These are phyloP conservation scores for Phania funesta DNA, from an alignment of 2,888 invertebrate genomes.

Conservation along the genomic window DNA sequence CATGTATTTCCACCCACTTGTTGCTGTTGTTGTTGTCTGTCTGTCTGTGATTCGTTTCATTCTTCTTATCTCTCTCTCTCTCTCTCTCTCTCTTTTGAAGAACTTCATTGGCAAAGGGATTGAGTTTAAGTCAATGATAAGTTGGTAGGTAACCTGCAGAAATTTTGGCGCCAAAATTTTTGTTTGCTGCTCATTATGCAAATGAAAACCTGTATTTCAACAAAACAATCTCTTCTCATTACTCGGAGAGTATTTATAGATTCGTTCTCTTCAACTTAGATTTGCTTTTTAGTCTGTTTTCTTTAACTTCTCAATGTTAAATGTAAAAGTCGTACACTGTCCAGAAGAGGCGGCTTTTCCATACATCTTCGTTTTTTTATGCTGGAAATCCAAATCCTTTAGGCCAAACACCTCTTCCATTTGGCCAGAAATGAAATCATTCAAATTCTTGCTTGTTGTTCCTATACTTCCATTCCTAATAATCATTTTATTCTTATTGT, in stretches of 20 bases:
- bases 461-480: conserved; percentile 59
- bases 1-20: conserved; percentile 53
- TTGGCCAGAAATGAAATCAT: conserved; percentile 48
- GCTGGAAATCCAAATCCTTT: conserved; percentile 54
- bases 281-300: not conserved
- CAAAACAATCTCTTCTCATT: conserved; percentile 5
- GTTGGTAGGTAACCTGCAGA: conserved; percentile 52
- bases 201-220: conserved; percentile 52
- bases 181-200: conserved; percentile 10
- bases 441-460: conserved; percentile 47
- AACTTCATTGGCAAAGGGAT: not conserved
- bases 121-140: conserved; percentile 32
- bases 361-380: not conserved
- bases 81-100: not conserved
- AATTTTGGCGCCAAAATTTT: conserved; percentile 66
- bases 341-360: conserved; percentile 11
- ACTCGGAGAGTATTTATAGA: not conserved
- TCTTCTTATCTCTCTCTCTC: not conserved
- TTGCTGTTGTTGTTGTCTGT: not conserved
- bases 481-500: conserved; percentile 37
- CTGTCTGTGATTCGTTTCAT: conserved; percentile 33
- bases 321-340: not conserved
- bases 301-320: not conserved
- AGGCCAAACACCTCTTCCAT: conserved; percentile 45
- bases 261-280: not conserved